phyloP scores from a whole-genome alignment of 2,888 invertebrate species.

The Imbricaverruca yamaguchii region DNA sequence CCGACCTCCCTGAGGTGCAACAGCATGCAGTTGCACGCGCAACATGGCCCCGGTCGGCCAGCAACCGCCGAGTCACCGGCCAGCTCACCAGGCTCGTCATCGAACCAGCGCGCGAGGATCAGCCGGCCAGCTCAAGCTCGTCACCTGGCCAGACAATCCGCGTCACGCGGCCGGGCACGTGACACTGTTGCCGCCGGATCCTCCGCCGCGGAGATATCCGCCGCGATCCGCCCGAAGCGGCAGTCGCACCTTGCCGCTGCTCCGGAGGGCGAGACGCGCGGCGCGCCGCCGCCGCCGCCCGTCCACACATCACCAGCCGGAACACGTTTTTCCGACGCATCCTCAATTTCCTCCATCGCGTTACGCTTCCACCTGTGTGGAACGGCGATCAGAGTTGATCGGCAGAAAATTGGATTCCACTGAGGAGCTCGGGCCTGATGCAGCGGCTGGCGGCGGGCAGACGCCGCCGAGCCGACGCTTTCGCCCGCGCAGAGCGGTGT shows the following conservation, averaged over 20 bases:
- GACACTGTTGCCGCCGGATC: background rate
- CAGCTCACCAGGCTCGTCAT: background rate
- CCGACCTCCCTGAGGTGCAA: background rate
- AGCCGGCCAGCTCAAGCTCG: background rate
- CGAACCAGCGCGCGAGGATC: background rate
- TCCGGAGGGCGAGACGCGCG: background rate
- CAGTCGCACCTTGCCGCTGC: background rate
- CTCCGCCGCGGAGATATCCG: background rate
- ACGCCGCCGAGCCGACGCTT: no score
- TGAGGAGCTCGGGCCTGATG: background rate
- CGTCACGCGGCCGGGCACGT: no score
- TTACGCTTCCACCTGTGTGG: background rate
- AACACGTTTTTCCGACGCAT: background rate
- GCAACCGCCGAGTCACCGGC: background rate
- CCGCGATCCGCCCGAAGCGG: background rate
- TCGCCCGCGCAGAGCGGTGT: no score
- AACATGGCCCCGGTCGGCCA: background rate
- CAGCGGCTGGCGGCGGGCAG: no score
- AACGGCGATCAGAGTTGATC: background rate
- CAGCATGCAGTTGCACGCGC: conserved; percentile 8
- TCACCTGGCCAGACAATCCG: no score
- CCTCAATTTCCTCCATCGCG: background rate
- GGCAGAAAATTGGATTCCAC: background rate
- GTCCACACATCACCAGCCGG: background rate
- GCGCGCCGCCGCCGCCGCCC: background rate